These are phyloP conservation scores for Hypolimnas misippus DNA, from an alignment of 2,888 invertebrate species.

Conservation along the genomic window DNA sequence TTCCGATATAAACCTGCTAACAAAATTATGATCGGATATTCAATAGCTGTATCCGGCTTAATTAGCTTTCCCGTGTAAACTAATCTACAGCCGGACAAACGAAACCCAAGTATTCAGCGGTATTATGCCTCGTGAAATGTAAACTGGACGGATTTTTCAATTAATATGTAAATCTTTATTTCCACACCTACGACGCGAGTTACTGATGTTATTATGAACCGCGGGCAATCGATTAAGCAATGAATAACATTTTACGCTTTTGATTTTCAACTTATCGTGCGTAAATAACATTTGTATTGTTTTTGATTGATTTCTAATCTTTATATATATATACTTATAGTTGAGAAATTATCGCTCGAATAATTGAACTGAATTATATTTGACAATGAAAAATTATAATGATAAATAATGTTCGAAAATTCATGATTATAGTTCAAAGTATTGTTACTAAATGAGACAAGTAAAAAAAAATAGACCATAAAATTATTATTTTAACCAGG, in stretches of 20 bases:
- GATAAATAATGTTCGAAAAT: too few species aligned
- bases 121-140: not conserved
- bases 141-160: conserved; percentile 14
- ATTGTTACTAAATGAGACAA: too few species aligned
- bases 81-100: conserved; percentile 20
- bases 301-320: not conserved
- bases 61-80: conserved; percentile 30
- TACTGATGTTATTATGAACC: not conserved
- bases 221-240: not conserved
- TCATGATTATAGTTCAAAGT: too few species aligned
- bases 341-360: too few species aligned
- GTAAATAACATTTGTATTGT: not conserved
- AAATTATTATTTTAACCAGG: too few species aligned
- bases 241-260: not conserved
- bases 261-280: not conserved
- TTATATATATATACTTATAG: not conserved
- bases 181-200: conserved; percentile 7
- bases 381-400: too few species aligned
- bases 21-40: conserved; percentile 25
- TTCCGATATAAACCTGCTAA: conserved; percentile 22
- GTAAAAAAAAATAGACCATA: too few species aligned
- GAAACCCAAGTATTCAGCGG: conserved; percentile 8
- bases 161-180: conserved; percentile 10
- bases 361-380: too few species aligned
- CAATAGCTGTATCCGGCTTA: conserved; percentile 22